Evolutionary conservation across 2,113 vertebrate genomes (phyloP), one percentile per base, ranked within the genome.

Genomic region (Labrus mixtus): DNA sequence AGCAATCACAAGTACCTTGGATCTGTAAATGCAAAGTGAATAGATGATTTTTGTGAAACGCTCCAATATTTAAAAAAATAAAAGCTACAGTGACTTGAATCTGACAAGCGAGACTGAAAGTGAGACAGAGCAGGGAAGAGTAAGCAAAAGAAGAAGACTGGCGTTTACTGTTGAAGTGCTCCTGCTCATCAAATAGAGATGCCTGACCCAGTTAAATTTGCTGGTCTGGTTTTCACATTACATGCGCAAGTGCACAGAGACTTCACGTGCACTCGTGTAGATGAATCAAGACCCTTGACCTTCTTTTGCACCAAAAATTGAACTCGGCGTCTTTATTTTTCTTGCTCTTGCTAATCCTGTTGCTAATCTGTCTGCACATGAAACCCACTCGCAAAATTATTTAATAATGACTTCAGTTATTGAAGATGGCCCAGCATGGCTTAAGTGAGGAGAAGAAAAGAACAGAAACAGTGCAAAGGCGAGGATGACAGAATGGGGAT

Each of bases 161-260:
- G 59, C 73, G 77, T 76, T 82, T 81, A 87, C 78, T 84, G 67
- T 76, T 76, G 57, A 86, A 73, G 58, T 65, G 82, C 48, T 68
- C 65, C 74, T 68, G 65, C 82, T 92, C 88, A 92, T 92, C 85
- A 91, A 93, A 89, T 82, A 91, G 70, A 91, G 55, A 92, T 90
- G 89, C 65, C 70, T 93, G 92, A 91, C 92, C 92, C 87, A 93
- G 78, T 92, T 91, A 86, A 86, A 90, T 68, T 20, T 84, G 79
- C 79, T 81, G 71, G 81, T 85, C 70, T 86, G 10, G 79, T 78
- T 55, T 85, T 87, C 56, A 53, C 65, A 67, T 85, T 59, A 67
- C 79, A 79, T 11, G 29, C 75, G 65, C 48, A 72, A 53, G 68
- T 51, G 63, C 45, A 74, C 71, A 75, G 13, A 69, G 39, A 45